A percentile compares a stretch with the other conserved stretches of the same genome.
phyloP scores from a whole-genome alignment of 2,113 vertebrate species.

The Pelvicachromis taeniatus region DNA sequence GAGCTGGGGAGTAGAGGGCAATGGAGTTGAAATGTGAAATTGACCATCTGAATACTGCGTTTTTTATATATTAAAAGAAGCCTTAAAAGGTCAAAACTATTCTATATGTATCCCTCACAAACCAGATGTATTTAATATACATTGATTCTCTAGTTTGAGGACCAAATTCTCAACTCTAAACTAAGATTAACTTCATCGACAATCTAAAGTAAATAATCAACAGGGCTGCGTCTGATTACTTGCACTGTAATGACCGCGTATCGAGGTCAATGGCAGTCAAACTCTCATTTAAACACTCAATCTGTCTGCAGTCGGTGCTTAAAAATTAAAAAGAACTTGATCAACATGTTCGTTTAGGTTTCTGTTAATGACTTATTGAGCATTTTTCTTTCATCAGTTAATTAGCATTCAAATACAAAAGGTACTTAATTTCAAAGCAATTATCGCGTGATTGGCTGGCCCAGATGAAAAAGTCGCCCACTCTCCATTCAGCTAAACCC shows the following conservation, averaged over 20 bases:
- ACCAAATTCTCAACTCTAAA: background rate
- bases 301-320: background rate
- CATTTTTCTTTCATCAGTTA: conserved; percentile 55
- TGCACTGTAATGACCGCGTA: background rate
- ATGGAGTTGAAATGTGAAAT: conserved; percentile 5
- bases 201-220: conserved; percentile 15
- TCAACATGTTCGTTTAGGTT: conserved; percentile 36
- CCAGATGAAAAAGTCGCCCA: conserved; percentile 12
- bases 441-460: conserved; percentile 50
- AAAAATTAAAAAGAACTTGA: conserved; percentile 4
- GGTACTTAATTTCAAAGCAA: conserved; percentile 61
- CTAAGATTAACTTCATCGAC: background rate
- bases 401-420: conserved; percentile 59
- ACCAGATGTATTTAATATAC: background rate
- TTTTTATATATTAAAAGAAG: background rate
- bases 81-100: background rate
- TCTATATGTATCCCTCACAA: background rate
- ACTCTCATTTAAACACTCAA: conserved; percentile 11
- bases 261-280: conserved; percentile 30
- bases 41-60: background rate
- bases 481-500: conserved; percentile 27
- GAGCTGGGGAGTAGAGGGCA: background rate
- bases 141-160: background rate
- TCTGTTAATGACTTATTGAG: conserved; percentile 57
- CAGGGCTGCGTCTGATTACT: conserved; percentile 8